Conservation (phyloP, 2,113 vertebrate genomes). For the Muscicapa adusta region DNA sequence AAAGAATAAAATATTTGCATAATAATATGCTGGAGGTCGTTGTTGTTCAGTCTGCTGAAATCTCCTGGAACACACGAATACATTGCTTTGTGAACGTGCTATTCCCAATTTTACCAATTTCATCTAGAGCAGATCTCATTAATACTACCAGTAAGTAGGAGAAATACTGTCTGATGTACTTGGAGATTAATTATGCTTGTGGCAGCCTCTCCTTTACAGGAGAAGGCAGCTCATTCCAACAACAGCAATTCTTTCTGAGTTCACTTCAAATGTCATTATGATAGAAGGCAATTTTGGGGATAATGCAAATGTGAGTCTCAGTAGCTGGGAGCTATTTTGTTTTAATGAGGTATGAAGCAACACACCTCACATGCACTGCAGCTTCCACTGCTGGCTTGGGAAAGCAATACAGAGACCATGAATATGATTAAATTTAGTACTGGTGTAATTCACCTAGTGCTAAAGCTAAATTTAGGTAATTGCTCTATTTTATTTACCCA, state of each 20-base stretch:
- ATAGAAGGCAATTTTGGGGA: constrained; percentile 5
- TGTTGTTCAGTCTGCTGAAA: constrained; percentile 37
- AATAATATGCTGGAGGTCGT: constrained; percentile 32
- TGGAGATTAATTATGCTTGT: constrained; percentile 49
- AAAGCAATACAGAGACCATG: neutral
- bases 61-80: neutral
- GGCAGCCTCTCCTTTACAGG: neutral
- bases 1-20: constrained; percentile 51
- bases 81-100: constrained; percentile 13
- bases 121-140: constrained; percentile 49
- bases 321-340: constrained; percentile 35
- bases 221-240: constrained; percentile 17
- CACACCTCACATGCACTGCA: neutral
- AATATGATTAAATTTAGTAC: neutral
- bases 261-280: constrained; percentile 9
- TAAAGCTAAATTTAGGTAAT: neutral
- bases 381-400: neutral
- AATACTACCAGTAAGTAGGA: constrained; percentile 16
- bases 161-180: constrained; percentile 31
- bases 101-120: constrained; percentile 31
- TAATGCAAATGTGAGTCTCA: constrained; percentile 20
- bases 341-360: neutral
- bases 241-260: constrained; percentile 7
- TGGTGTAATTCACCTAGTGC: neutral
- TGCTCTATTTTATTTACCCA: neutral